Conservation (phyloP, 1,140 invertebrate genomes). For the Trichomalopsis sarcophagae region DNA sequence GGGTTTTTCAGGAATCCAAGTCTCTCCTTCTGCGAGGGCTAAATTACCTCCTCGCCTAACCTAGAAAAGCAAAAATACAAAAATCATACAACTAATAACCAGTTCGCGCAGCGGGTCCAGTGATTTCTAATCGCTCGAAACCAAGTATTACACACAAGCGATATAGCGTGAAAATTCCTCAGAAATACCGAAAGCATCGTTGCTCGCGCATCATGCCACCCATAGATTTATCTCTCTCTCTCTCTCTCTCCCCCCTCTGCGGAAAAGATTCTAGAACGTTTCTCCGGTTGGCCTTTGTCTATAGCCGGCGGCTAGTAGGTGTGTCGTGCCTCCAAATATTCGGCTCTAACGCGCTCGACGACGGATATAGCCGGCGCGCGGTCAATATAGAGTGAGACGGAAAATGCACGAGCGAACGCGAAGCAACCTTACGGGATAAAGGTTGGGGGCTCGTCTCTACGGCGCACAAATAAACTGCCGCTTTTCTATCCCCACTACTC, state of each 20-base stretch:
- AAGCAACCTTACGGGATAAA: background rate
- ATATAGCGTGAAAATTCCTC: too few relatives aligned
- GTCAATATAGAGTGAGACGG: background rate
- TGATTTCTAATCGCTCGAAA: too few relatives aligned
- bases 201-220: background rate
- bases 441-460: conserved; percentile 41
- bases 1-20: background rate
- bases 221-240: background rate
- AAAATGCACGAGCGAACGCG: background rate
- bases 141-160: too few relatives aligned
- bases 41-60: background rate
- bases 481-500: background rate
- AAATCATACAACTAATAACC: background rate
- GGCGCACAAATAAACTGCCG: conserved; percentile 12
- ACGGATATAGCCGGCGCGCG: background rate
- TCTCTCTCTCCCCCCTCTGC: too few relatives aligned
- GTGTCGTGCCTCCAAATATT: background rate
- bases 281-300: too few relatives aligned
- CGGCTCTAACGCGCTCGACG: background rate
- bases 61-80: background rate
- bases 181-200: too few relatives aligned
- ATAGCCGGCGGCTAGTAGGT: background rate
- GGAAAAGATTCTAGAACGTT: background rate
- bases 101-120: too few relatives aligned
- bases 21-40: background rate